Evolutionary conservation across 2,113 vertebrate species (phyloP).

Genomic region (Pungitius pungitius): DNA sequence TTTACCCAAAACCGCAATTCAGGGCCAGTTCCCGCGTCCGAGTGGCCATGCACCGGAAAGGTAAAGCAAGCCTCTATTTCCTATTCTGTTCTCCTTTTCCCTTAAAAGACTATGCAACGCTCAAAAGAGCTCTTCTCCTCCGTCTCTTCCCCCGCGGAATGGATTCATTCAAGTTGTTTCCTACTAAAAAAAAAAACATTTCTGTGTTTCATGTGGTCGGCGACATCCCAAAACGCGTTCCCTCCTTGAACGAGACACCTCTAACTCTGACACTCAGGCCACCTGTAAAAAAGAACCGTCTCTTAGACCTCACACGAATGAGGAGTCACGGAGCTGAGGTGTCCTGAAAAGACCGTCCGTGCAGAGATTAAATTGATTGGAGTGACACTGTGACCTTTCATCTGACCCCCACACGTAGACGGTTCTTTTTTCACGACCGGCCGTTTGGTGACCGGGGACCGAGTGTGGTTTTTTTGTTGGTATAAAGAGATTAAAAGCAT

Average conservation of each 20-base stretch:
- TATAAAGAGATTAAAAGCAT: conserved; percentile 24
- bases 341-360: background rate
- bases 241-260: background rate
- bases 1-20: background rate
- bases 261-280: background rate
- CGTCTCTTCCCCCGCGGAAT: background rate
- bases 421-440: too few species aligned
- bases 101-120: too few species aligned
- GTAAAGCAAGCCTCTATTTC: too few species aligned
- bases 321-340: too few species aligned
- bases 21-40: background rate
- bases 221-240: background rate
- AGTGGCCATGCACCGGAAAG: background rate
- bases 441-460: too few species aligned
- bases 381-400: background rate
- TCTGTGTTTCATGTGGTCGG: background rate
- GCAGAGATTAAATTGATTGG: background rate
- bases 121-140: background rate
- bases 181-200: background rate
- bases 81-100: too few species aligned
- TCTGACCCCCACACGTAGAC: too few species aligned
- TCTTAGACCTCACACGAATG: too few species aligned
- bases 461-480: too few species aligned
- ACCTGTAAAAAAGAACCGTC: background rate
- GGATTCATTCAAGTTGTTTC: background rate